Base-by-base conservation (phyloP, 2,888 invertebrate genomes). In the Litoditis marina region DNA sequence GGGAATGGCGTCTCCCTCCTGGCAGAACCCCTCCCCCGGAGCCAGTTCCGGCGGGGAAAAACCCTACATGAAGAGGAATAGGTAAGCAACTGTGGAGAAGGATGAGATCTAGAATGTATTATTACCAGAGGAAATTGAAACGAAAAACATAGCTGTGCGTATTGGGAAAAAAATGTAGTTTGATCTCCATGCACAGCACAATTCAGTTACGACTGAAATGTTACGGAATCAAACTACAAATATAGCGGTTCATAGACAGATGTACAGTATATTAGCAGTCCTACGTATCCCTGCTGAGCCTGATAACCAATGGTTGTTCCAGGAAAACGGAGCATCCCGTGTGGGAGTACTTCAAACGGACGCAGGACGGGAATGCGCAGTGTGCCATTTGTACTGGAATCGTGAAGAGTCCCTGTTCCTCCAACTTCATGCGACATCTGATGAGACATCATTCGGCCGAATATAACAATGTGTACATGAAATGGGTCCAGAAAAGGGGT, bases 301-400 rank as follows among this genome's bases (percentile, higher is more conserved):
- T n/a, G n/a, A n/a, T n/a, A n/a, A n/a, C n/a, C n/a, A n/a, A n/a
- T 30, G 11, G 7, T 13, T 5, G 49, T 60, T 65, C 36, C 62
- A 66, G 74, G 34, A 75, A 75, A 58, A 76, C 76, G 2, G 73
- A 76, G 54, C 76, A 76, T 53, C 76, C 76, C 0, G 76, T 76
- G 16, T 76, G 76, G 76, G 72, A 72, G 54, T 73, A 70, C 60
- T 76, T 76, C 67, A 76, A 73, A 59, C 51, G 76, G 46, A 76
- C 76, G 2, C 52, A 52, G 13, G 76, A 76, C 50, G 76, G 76
- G 0, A 73, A 76, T 47, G 76, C 76, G 1, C 69, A 73, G 42
- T 76, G 76, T 31, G 60, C 68, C n/a, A 73, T 76, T 50, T 76
- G 76, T 46, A 39, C 62, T 8, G 76, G 71, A 46, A 60, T 72